These are phyloP conservation scores for Stramonita haemastoma DNA, from an alignment of 2,888 invertebrate species.

Conservation along the genomic window DNA sequence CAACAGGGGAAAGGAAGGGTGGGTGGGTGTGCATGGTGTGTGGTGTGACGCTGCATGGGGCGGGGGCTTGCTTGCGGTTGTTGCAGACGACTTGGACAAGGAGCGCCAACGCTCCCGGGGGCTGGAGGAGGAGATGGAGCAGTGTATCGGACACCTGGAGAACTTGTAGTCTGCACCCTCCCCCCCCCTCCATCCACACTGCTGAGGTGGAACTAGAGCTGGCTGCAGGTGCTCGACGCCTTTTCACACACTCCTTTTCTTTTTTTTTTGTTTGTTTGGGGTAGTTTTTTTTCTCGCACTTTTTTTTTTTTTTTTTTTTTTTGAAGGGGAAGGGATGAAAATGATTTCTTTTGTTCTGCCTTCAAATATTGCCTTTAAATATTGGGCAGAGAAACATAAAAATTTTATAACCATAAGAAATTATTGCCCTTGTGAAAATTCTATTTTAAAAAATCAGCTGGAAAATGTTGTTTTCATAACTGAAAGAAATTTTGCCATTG, in stretches of 20 bases:
- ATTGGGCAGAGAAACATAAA: too few species aligned
- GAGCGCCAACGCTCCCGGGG: slow-evolving; percentile 97
- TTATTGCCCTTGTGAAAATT: too few species aligned
- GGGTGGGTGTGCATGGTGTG: slow-evolving; percentile 17
- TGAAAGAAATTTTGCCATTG: too few species aligned
- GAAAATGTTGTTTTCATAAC: too few species aligned
- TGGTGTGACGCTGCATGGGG: slow-evolving; percentile 45
- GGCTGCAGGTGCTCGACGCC: neutral
- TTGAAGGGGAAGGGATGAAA: too few species aligned
- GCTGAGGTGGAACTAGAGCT: neutral
- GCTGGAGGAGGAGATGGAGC: slow-evolving; percentile 97
- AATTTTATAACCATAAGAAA: too few species aligned
- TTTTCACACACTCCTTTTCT: neutral
- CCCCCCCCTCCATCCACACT: neutral
- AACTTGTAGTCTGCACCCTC: slow-evolving; percentile 47
- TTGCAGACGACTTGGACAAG: slow-evolving; percentile 67
- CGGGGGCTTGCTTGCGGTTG: neutral
- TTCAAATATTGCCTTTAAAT: too few species aligned
- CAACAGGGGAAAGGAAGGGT: neutral
- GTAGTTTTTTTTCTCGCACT: too few species aligned
- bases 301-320: too few species aligned
- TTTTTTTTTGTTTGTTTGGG: too few species aligned
- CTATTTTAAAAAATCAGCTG: too few species aligned
- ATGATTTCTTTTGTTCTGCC: too few species aligned
- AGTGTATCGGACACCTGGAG: slow-evolving; percentile 62